Evolutionary conservation across 2,888 invertebrate genomes (phyloP), one percentile per base, ranked within the genome.

Genomic region (Dilophus febrilis): DNA sequence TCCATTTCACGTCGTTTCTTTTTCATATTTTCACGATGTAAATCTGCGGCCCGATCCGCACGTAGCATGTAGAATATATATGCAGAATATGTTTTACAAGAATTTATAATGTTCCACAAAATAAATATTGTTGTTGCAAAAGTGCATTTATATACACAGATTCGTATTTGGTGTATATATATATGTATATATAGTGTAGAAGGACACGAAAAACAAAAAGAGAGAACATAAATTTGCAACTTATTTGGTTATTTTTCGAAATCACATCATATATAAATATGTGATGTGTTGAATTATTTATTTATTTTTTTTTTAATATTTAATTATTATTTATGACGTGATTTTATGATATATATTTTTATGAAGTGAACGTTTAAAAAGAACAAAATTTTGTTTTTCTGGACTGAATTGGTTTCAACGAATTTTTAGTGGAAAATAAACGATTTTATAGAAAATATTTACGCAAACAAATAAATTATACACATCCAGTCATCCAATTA

Each of bases 1-100:
- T 88, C 87, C 67, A 86, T 70, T 65, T 88, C 87, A 47, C 83
- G 70, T 52, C 82, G 71, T 62, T 86, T 82, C 64, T 84, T 84
- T 71, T 87, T 86, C 74, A 88, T 79, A 56, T 83, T 87, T 65
- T 90, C 88, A 49, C 74, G 67, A 61, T 83, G 82, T 62, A 72
- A 73, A 58, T 81, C 81, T 58, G 62, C 61, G 53, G 61, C 61
- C 56, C 61, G 61, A 61, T 63, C 77, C 79, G 50, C 81, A 67
- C 53, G 75, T 22, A 72, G 59, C 82, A 81, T 65, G 82, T 79
- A 50, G 18, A 35, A 35, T 35, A 37, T 36, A 45, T 52, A n/a
- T n/a, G 51, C 50, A 57, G 58, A 55, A 37, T 58, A 57, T n/a
- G n/a, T 51, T 57, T 38, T 40, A 38, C 42, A 49, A 62, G 62